A percentile compares a stretch with the other conserved stretches of the same genome.
These are phyloP conservation scores for Acinonyx jubatus DNA, from an alignment of 2,113 vertebrate genomes.

Conservation along the genomic window DNA sequence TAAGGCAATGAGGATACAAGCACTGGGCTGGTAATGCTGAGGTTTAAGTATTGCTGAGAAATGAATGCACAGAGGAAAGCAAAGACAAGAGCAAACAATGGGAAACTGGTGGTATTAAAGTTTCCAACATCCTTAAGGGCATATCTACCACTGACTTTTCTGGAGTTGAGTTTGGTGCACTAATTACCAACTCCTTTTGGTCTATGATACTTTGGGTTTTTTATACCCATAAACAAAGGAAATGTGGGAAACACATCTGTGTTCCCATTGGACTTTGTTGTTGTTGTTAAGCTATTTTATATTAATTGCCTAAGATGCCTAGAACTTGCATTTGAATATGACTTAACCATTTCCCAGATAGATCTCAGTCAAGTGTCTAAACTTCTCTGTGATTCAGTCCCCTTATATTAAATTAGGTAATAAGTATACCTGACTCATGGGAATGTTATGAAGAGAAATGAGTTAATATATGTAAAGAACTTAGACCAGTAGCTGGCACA, in stretches of 20 bases:
- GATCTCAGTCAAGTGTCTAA: not conserved
- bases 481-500: not conserved
- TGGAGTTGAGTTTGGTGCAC: not conserved
- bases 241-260: not conserved
- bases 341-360: not conserved
- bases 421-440: not conserved
- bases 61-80: not conserved
- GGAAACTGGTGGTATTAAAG: not conserved
- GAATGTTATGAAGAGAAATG: not conserved
- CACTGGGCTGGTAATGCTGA: not conserved
- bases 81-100: not conserved
- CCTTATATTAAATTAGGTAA: not conserved
- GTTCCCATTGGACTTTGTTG: not conserved
- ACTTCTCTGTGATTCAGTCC: not conserved
- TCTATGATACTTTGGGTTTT: not conserved
- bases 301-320: not conserved
- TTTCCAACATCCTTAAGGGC: not conserved
- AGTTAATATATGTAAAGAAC: not conserved
- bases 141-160: not conserved
- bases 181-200: not conserved
- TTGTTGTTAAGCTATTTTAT: not conserved
- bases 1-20: not conserved
- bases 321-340: not conserved
- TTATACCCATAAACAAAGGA: not conserved
- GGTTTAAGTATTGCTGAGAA: not conserved